Evolutionary conservation across 1,140 invertebrate genomes (phyloP), one percentile per base, ranked within the genome.

Genomic region (Lineus longissimus): DNA sequence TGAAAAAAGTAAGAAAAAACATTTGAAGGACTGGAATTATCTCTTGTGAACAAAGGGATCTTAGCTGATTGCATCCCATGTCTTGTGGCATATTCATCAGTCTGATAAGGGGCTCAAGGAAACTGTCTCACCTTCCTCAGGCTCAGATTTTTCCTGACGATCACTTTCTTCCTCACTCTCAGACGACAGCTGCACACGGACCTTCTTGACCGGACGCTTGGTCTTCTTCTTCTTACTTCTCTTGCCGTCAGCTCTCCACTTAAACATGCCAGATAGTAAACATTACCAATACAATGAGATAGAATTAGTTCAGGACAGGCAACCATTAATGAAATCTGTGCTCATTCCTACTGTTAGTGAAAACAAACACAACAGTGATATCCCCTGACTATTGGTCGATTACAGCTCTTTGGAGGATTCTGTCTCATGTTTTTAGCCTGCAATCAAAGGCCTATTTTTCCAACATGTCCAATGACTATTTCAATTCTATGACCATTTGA

Each of bases 201-300:
- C 75, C n/a, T 76, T 77, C 69, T 65, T 75, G 64, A 70, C 81
- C 73, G 67, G 83, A 82, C 66, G 87, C 84, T 62, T 86, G 80
- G 68, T 85, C 58, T 63, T 70, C 58, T 74, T 75, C 61, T 76
- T 75, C 61, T 15, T 63, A 47, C 69, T 73, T 81, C 58, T 73
- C 43, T 85, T 86, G 25, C 85, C 82, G 70, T 85, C 85, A 11
- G 84, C 81, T 74, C 82, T 86, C 88, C 88, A 90, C 78, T 81
- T 22, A 31, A 72, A 67, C 58, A 55, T 55, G 43, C 23, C 60
- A 51, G 33, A 25, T 31, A 64, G 27, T 36, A 22, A 54, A 62
- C 41, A 61, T 30, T 29, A 23, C 33, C 25, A 58, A 58, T 2
- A 22, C n/a, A 2, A 22, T 11, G 11, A 59, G 0, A 19, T 0